phyloP scores from a whole-genome alignment of 1,140 invertebrate genomes.

The Cherax destructor region DNA sequence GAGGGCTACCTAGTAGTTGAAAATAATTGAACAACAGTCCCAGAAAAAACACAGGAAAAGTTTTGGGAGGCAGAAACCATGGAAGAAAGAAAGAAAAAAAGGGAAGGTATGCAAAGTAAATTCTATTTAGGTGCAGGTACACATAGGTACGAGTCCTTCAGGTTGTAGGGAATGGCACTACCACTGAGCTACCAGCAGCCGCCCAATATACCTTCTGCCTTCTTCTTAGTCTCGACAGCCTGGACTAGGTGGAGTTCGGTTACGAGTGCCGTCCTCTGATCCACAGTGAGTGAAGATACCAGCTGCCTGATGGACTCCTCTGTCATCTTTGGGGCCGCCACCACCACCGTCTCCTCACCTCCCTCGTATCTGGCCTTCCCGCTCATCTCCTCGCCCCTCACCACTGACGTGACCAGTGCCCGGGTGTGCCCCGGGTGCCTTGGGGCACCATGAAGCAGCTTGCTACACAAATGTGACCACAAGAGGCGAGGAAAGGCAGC shows the following conservation, averaged over 20 bases:
- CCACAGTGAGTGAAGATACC: slow-evolving; percentile 9
- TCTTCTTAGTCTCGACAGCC: slow-evolving; percentile 8
- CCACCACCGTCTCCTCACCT: background rate
- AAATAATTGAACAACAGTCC: too few relatives aligned
- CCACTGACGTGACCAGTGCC: background rate
- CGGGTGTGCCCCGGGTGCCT: background rate
- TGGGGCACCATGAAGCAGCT: background rate
- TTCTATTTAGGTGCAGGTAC: background rate
- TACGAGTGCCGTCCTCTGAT: slow-evolving; percentile 20
- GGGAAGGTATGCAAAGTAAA: background rate
- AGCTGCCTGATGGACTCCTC: background rate
- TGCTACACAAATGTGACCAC: background rate
- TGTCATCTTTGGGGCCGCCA: background rate
- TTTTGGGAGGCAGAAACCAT: too few relatives aligned
- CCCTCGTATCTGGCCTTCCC: background rate
- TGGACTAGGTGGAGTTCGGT: slow-evolving; percentile 20
- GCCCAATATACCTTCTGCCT: slow-evolving; percentile 26
- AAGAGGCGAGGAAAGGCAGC: slow-evolving; percentile 17
- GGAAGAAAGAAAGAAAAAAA: background rate
- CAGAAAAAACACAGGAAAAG: too few relatives aligned
- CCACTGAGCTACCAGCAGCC: background rate
- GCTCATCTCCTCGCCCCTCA: background rate
- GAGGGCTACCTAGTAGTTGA: too few relatives aligned
- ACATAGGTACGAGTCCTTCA: background rate
- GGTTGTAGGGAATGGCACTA: too few relatives aligned